phyloP scores from a whole-genome alignment of 30 jellyfish, hydroid and myxozoan genomes.

The Sanderia malayensis region DNA sequence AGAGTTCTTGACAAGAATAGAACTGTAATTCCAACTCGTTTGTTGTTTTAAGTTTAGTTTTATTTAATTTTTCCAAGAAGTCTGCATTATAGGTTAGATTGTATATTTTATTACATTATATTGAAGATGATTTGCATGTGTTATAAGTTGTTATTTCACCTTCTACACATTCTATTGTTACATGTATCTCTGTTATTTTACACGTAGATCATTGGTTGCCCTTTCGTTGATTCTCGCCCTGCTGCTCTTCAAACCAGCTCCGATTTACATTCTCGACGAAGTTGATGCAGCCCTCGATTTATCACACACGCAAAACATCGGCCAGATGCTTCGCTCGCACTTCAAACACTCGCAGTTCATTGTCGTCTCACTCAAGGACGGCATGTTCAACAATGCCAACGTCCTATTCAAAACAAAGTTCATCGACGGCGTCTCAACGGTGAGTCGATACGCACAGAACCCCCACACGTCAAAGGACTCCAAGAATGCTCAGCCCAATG shows the following conservation, averaged over 20 bases:
- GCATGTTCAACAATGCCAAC: conserved; percentile 98
- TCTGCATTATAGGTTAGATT: no score
- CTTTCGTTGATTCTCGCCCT: conserved; percentile 92
- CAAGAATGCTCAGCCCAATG: conserved; percentile 13
- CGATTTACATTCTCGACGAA: conserved; percentile 97
- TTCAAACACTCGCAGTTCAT: conserved; percentile 96
- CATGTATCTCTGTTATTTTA: no score
- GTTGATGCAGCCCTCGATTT: conserved; percentile 99
- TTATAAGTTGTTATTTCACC: no score
- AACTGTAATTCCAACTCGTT: no score
- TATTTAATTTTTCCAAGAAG: no score
- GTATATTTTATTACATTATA: no score
- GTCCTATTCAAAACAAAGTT: conserved; percentile 95
- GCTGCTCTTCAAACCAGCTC: conserved; percentile 98
- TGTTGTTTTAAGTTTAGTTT: no score
- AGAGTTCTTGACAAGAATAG: no score
- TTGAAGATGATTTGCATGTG: no score
- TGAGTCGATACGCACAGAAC: conserved; percentile 82
- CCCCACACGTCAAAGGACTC: conserved; percentile 33
- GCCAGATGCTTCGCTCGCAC: conserved; percentile 95
- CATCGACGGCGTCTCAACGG: conserved; percentile 97
- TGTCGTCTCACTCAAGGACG: conserved; percentile 97
- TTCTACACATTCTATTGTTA: no score
- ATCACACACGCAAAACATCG: conserved; percentile 98
- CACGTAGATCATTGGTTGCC: conserved; percentile 97